Percentiles rank a stretch among this genome's conserved stretches.
Evolutionary conservation across 2,888 invertebrate species (phyloP).

Genomic region (Crematogaster levior): DNA sequence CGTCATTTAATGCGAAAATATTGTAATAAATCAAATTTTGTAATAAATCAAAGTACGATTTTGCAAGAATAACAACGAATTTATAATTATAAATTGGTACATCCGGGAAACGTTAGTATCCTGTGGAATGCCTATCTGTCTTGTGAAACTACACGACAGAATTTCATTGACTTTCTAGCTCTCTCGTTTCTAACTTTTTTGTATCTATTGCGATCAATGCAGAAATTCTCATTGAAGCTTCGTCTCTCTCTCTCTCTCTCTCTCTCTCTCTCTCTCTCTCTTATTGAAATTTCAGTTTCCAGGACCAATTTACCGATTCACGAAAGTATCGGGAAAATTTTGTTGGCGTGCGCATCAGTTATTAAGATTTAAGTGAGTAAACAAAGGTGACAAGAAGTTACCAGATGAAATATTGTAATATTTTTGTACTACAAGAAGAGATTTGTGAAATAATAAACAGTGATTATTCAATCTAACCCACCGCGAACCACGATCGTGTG

Average conservation of each 20-base stretch:
- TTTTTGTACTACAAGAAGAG: constrained; percentile 81
- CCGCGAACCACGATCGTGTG: constrained; percentile 52
- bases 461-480: constrained; percentile 70
- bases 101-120: background rate
- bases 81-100: background rate
- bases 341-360: constrained; percentile 34
- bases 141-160: background rate
- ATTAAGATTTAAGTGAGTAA: constrained; percentile 73
- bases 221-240: background rate
- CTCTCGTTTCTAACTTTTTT: background rate
- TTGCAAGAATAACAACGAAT: background rate
- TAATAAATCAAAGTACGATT: background rate
- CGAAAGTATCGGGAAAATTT: background rate
- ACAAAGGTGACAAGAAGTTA: constrained; percentile 48
- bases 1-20: background rate
- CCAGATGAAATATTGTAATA: constrained; percentile 79
- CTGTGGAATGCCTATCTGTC: background rate
- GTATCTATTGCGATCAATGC: background rate
- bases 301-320: background rate
- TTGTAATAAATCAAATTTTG: background rate
- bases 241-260: no score
- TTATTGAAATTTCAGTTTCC: background rate
- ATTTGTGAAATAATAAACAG: constrained; percentile 81
- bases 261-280: no score
- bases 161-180: background rate